Evolutionary conservation across 2,888 invertebrate species (phyloP).

Genomic region (Coelinius sp.): DNA sequence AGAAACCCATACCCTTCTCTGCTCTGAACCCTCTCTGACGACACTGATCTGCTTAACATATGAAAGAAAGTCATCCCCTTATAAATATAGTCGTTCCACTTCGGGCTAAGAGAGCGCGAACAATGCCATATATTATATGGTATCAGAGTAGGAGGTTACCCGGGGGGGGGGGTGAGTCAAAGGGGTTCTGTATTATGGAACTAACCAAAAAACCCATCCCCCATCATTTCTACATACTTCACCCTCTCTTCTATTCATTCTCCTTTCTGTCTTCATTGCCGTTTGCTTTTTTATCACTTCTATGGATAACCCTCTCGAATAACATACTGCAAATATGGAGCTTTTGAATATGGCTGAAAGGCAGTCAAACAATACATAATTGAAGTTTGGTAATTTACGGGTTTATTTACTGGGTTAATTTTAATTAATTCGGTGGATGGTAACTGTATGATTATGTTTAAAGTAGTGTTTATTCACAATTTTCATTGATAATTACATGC

Average conservation of each 20-base stretch:
- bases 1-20: not conserved
- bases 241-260: constrained; percentile 34
- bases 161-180: constrained; percentile 54
- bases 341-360: not conserved
- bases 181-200: constrained; percentile 46
- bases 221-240: constrained; percentile 26
- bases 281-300: constrained; percentile 10
- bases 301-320: constrained; percentile 7
- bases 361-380: not conserved
- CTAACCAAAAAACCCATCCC: constrained; percentile 44
- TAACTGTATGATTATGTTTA: no score
- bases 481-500: no score
- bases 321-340: not conserved
- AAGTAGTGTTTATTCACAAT: no score
- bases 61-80: constrained; percentile 66
- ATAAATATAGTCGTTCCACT: constrained; percentile 65
- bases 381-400: not conserved
- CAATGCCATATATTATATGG: constrained; percentile 67
- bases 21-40: constrained; percentile 45
- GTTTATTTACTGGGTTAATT: not conserved
- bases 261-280: constrained; percentile 14
- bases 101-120: constrained; percentile 64
- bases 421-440: not conserved
- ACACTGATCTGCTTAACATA: constrained; percentile 68
- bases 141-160: constrained; percentile 55